phyloP scores from a whole-genome alignment of 2,113 vertebrate genomes.

The Heterotilapia buettikoferi region DNA sequence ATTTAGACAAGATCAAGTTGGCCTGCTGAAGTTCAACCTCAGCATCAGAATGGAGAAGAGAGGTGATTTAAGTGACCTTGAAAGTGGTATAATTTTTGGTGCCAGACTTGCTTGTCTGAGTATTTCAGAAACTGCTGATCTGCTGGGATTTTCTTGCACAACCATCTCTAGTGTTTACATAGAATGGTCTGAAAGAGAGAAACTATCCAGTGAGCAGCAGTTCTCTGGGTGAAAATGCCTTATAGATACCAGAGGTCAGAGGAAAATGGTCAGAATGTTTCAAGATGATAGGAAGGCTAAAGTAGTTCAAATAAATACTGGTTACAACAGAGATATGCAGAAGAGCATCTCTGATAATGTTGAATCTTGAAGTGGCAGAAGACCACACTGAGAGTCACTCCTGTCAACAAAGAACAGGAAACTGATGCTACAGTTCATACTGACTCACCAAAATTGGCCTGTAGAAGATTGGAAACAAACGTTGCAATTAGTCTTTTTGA shows the following conservation, averaged over 20 bases:
- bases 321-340: background rate
- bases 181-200: background rate
- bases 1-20: background rate
- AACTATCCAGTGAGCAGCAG: background rate
- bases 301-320: background rate
- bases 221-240: background rate
- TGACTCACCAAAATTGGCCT: background rate
- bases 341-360: background rate
- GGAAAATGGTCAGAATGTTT: background rate
- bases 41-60: background rate
- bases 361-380: background rate
- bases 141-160: background rate
- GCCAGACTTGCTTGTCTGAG: background rate
- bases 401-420: background rate
- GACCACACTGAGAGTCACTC: background rate
- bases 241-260: background rate
- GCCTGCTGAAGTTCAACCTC: background rate
- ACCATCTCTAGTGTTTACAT: background rate
- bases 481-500: background rate
- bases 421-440: background rate
- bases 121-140: background rate
- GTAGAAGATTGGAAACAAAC: background rate
- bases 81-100: background rate
- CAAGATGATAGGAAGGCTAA: background rate
- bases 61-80: background rate